Conservation (phyloP, 2,113 vertebrate species). For the Paratilapia polleni region DNA sequence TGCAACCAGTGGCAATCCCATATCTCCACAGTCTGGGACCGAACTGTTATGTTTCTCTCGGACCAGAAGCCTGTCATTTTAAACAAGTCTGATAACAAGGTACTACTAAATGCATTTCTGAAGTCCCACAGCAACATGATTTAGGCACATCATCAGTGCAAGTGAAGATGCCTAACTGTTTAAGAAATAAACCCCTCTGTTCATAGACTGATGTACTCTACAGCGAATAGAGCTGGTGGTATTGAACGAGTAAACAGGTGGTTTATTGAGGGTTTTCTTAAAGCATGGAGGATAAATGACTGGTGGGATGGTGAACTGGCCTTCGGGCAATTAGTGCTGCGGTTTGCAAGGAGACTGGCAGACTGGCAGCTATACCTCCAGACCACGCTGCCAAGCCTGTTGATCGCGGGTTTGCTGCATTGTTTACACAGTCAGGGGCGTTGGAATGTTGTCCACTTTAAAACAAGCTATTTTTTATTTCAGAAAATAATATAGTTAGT, state of each 20-base stretch:
- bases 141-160: background rate
- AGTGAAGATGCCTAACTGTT: background rate
- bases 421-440: constrained; percentile 52
- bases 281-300: constrained; percentile 38
- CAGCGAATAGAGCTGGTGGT: constrained; percentile 12
- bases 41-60: background rate
- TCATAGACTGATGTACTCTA: background rate
- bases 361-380: constrained; percentile 50
- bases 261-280: constrained; percentile 30
- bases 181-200: background rate
- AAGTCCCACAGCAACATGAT: background rate
- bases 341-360: constrained; percentile 51
- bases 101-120: background rate
- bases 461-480: constrained; percentile 18
- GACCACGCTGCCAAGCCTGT: constrained; percentile 26
- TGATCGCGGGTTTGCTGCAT: constrained; percentile 28
- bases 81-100: constrained; percentile 3
- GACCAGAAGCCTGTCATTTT: background rate
- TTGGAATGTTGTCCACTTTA: constrained; percentile 31
- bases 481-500: background rate
- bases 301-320: constrained; percentile 21
- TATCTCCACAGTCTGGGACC: too few relatives aligned
- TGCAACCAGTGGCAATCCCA: too few relatives aligned
- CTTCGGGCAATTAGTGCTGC: constrained; percentile 60
- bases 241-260: constrained; percentile 37